Base-by-base conservation (phyloP, 2,888 invertebrate genomes). In the Leucoma salicis region DNA sequence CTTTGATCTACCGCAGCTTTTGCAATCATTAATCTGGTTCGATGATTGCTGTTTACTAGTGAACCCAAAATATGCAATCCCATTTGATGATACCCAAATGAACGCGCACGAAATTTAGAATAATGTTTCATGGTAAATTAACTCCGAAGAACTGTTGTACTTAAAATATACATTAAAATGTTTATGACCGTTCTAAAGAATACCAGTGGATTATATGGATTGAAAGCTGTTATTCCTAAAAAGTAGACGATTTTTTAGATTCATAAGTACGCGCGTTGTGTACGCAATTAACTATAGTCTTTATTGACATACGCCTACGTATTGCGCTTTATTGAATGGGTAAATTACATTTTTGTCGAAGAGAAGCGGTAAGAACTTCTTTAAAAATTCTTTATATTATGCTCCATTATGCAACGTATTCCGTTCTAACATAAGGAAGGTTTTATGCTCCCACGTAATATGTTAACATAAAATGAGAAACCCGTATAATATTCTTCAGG, bases 81-180 rank as follows among this genome's bases (percentile, higher is more conserved):
- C 3, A n/a, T 15, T 31, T 8, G 31, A 29, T 14, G 29, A 31
- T 14, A 15, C 15, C 18, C 10, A 36, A 12, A 15, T 27, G 25
- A 24, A 36, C 11, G 42, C 18, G 14, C 28, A 6, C 11, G 28
- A 32, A 14, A n/a, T 13, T 27, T 11, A 13, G 32, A 54, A 45
- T 10, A n/a, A 14, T 51, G 55, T 59, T 67, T 68, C 63, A 66
- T 63, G 68, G 55, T 61, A 64, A 65, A 66, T 70, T 66, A 56
- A 62, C 57, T 52, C 36, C 36, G 18, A 52, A 53, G 49, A 60
- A 67, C 58, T 58, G 64, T 63, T 67, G 63, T 57, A 56, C 56
- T 50, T 48, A 40, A 36, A 47, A 41, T 52, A 48, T 36, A 42
- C 24, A 49, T 52, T 57, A 48, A 49, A 44, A 44, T 31, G 13